phyloP scores from a whole-genome alignment of 2,113 vertebrate species.

The Bothrops jararaca region DNA sequence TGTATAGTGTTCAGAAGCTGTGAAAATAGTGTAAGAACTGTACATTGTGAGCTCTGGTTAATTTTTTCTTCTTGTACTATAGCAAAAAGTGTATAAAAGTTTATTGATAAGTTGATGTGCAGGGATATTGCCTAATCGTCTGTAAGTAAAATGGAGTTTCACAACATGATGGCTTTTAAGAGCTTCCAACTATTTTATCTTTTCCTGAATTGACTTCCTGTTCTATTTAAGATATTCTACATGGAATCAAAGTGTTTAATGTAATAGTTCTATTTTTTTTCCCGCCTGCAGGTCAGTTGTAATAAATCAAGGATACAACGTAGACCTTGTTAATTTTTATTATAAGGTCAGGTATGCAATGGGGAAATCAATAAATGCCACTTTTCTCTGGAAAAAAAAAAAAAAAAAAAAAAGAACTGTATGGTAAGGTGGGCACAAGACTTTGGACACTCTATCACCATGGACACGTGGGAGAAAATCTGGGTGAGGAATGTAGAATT shows the following conservation, averaged over 20 bases:
- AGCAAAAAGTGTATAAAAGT: conserved; percentile 76
- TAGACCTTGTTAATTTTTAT: conserved; percentile 72
- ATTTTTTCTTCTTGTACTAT: conserved; percentile 75
- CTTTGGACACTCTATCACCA: too few species aligned
- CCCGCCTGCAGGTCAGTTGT: conserved; percentile 82
- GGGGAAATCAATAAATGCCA: conserved; percentile 29
- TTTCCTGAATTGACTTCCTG: conserved; percentile 74
- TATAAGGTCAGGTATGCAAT: conserved; percentile 65
- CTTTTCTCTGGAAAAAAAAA: background rate
- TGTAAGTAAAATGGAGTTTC: conserved; percentile 79
- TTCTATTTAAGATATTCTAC: conserved; percentile 77
- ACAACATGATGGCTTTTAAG: conserved; percentile 72
- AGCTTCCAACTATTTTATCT: conserved; percentile 76
- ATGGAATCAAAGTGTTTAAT: conserved; percentile 80
- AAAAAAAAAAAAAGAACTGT: too few species aligned
- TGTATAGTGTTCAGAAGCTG: conserved; percentile 86
- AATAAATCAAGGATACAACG: conserved; percentile 79
- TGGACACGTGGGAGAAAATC: too few species aligned
- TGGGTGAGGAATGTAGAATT: too few species aligned
- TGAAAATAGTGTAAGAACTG: conserved; percentile 83
- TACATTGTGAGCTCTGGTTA: conserved; percentile 79
- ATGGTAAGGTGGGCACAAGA: too few species aligned
- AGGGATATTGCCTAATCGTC: conserved; percentile 85
- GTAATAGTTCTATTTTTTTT: conserved; percentile 71
- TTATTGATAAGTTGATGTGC: conserved; percentile 76